These are phyloP conservation scores for Speoplatyrhinus poulsoni DNA, from an alignment of 2,113 vertebrate species.

Conservation along the genomic window DNA sequence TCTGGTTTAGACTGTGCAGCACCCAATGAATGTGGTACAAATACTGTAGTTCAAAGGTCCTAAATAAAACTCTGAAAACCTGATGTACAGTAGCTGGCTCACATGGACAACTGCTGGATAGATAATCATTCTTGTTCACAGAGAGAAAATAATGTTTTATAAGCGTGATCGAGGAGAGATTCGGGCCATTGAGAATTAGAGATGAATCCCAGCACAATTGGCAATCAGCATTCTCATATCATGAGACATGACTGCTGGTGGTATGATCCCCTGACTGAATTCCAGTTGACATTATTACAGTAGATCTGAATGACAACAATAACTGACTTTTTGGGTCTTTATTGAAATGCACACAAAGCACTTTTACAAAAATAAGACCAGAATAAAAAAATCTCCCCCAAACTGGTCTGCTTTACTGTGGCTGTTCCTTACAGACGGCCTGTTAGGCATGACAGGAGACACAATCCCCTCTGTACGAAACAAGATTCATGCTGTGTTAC, in stretches of 20 bases:
- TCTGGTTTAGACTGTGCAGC: not conserved
- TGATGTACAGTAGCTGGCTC: not conserved
- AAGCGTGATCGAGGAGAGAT: too few species aligned
- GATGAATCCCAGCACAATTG: not conserved
- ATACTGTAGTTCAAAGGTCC: not conserved
- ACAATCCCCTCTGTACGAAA: not conserved
- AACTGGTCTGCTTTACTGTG: not conserved
- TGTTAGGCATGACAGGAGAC: not conserved
- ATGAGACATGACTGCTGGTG: too few species aligned
- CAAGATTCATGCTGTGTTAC: slow-evolving; percentile 25
- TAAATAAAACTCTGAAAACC: not conserved
- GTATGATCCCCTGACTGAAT: slow-evolving; percentile 8
- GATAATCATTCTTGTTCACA: not conserved
- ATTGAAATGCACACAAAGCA: slow-evolving; percentile 42
- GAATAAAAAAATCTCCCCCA: not conserved
- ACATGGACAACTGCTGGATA: not conserved
- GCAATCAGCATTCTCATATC: not conserved
- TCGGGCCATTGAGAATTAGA: not conserved
- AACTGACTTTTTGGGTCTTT: not conserved
- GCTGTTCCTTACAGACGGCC: not conserved
- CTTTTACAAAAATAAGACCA: slow-evolving; percentile 19
- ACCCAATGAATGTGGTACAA: not conserved
- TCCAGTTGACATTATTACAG: slow-evolving; percentile 15
- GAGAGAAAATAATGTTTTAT: not conserved
- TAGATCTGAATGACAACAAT: slow-evolving; percentile 6